Percentiles rank a stretch among this genome's conserved stretches.
Evolutionary conservation across 2,113 vertebrate genomes (phyloP).

Genomic region (Sebastes schlegelii): DNA sequence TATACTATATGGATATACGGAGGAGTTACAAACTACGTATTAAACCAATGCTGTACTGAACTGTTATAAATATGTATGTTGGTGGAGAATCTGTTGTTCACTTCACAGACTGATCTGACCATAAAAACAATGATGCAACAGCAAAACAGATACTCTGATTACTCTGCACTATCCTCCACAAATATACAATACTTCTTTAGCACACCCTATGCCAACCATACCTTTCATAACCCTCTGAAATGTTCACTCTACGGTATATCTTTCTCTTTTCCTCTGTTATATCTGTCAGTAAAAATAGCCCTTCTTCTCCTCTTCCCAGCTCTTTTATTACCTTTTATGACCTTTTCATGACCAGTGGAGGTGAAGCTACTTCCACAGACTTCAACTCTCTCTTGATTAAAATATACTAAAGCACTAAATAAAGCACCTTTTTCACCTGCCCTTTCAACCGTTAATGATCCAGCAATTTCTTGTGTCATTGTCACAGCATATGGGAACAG

Average conservation of each 20-base stretch:
- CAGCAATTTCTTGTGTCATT: conserved; percentile 10
- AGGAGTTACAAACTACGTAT: conserved; percentile 33
- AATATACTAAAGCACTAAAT: neutral
- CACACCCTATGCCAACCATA: neutral
- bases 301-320: neutral
- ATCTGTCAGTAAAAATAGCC: conserved; percentile 21
- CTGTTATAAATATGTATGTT: neutral
- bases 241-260: neutral
- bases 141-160: neutral
- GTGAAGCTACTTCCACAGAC: conserved; percentile 5
- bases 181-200: neutral
- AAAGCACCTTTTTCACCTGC: neutral
- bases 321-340: conserved; percentile 21
- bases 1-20: conserved; percentile 15
- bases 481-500: neutral
- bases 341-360: conserved; percentile 8
- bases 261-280: conserved; percentile 15
- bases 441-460: conserved; percentile 5
- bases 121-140: conserved; percentile 5
- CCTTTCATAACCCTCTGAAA: neutral
- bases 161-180: neutral
- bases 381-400: conserved; percentile 22
- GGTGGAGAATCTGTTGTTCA: neutral
- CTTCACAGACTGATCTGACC: neutral
- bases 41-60: conserved; percentile 11